Percentiles rank a stretch among this genome's conserved stretches.
These are phyloP conservation scores for Autographa pulchrina DNA, from an alignment of 2,888 invertebrate species.

Conservation along the genomic window DNA sequence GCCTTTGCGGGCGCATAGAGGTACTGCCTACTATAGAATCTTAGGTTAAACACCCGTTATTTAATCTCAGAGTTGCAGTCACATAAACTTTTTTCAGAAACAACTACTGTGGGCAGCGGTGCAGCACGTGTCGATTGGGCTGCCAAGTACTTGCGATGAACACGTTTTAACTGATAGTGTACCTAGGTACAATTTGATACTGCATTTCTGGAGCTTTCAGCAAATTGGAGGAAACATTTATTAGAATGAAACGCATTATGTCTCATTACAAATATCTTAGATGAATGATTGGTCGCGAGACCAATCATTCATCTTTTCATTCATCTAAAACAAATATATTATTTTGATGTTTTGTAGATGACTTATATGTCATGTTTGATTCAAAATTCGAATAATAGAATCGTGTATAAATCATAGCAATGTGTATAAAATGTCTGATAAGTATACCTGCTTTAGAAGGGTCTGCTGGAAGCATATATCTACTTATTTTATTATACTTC, in stretches of 20 bases:
- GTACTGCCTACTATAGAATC: slow-evolving; percentile 59
- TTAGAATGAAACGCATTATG: background rate
- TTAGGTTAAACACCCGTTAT: background rate
- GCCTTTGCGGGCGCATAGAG: slow-evolving; percentile 77
- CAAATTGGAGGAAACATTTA: background rate
- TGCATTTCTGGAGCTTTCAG: background rate
- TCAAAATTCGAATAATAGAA: background rate
- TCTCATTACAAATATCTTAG: too few relatives aligned
- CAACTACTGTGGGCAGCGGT: slow-evolving; percentile 79
- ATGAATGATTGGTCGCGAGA: too few relatives aligned
- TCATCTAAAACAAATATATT: too few relatives aligned
- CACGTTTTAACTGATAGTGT: background rate
- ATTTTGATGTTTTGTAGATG: background rate
- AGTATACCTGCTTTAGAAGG: too few relatives aligned
- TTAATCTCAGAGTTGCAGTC: background rate
- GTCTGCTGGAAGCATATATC: too few relatives aligned
- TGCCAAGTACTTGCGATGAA: slow-evolving; percentile 91
- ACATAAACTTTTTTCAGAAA: slow-evolving; percentile 69
- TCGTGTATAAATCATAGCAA: background rate
- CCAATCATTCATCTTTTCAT: too few relatives aligned
- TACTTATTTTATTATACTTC: too few relatives aligned
- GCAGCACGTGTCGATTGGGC: slow-evolving; percentile 93
- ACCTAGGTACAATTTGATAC: background rate
- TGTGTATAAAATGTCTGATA: too few relatives aligned
- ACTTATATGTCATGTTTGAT: background rate